Evolutionary conservation across 2,113 vertebrate genomes (phyloP).

Genomic region (Sus scrofa): DNA sequence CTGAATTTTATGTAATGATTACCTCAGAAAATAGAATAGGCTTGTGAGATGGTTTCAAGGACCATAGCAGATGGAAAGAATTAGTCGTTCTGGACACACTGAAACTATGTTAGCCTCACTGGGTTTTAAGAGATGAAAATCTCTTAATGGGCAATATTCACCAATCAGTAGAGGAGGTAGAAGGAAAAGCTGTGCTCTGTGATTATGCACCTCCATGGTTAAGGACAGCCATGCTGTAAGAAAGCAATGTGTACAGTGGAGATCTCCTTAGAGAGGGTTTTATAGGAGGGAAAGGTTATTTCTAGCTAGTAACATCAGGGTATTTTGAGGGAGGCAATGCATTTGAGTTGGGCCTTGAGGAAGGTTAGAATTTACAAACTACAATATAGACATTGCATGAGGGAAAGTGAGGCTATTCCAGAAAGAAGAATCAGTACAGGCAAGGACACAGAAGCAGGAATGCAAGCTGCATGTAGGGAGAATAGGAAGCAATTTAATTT

Average conservation of each 20-base stretch:
- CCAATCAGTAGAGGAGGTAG: neutral
- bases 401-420: neutral
- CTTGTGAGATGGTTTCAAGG: neutral
- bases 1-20: neutral
- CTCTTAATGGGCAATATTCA: neutral
- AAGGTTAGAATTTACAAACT: neutral
- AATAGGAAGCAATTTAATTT: neutral
- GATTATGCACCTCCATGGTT: neutral
- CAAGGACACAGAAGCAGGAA: neutral
- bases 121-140: neutral
- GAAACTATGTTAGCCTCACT: neutral
- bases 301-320: neutral
- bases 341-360: neutral
- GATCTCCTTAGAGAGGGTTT: neutral
- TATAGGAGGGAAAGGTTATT: neutral
- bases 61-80: neutral
- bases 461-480: neutral
- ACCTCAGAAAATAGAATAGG: neutral
- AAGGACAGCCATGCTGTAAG: neutral
- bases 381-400: neutral
- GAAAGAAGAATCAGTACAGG: neutral
- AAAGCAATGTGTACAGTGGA: neutral
- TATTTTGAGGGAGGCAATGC: neutral
- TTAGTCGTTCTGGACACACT: neutral
- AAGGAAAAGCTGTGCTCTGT: neutral